Conservation (phyloP, 2,888 invertebrate species). For the Sminthurinus aureus region DNA sequence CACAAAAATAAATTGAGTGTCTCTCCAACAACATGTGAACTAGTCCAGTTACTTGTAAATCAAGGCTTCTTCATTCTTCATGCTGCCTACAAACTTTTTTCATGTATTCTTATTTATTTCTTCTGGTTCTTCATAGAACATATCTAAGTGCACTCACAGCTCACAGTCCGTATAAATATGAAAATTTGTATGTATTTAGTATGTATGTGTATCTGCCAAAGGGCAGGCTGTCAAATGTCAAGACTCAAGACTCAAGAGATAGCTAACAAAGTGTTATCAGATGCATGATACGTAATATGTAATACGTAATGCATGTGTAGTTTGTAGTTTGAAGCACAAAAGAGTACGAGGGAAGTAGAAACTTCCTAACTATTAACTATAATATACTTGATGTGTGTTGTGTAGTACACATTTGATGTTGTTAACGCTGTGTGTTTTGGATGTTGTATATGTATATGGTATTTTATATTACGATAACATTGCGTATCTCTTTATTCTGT, state of each 20-base stretch:
- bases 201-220: conserved; percentile 13
- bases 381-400: no score
- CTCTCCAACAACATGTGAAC: not conserved
- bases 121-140: no score
- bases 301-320: not conserved
- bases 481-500: no score
- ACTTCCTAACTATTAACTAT: no score
- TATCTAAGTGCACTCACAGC: not conserved
- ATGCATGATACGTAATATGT: not conserved
- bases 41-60: not conserved
- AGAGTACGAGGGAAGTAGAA: not conserved
- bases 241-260: not conserved
- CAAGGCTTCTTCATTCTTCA: not conserved
- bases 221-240: conserved; percentile 37
- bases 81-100: no score
- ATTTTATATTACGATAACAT: no score
- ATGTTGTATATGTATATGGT: no score
- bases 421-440: no score
- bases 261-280: conserved; percentile 9
- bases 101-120: no score
- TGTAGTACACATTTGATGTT: no score
- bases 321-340: not conserved
- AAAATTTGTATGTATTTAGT: not conserved
- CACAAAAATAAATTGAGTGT: not conserved
- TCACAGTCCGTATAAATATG: not conserved